Conservation (phyloP, 2,113 vertebrate genomes). For the Psittacula cyanocephala region DNA sequence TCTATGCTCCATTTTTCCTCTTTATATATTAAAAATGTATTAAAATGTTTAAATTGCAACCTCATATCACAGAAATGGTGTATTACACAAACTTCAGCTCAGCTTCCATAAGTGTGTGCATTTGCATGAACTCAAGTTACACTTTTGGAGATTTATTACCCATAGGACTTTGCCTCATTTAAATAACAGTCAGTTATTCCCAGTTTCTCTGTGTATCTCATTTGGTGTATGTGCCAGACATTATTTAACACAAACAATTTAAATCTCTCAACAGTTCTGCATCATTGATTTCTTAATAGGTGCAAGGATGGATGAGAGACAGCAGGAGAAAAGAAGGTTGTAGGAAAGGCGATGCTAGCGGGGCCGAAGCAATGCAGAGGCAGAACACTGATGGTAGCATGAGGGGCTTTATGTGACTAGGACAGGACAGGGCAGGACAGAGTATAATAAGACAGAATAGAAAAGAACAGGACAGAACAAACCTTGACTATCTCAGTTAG, state of each 20-base stretch:
- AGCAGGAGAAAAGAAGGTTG: background rate
- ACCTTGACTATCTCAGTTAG: background rate
- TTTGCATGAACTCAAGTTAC: background rate
- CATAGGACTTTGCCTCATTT: background rate
- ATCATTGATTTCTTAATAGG: slow-evolving; percentile 21
- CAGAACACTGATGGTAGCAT: background rate
- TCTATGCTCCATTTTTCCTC: background rate
- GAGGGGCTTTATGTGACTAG: background rate
- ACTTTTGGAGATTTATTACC: background rate
- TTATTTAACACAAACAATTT: slow-evolving; percentile 23
- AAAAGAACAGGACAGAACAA: background rate
- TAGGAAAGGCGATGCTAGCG: rapidly evolving
- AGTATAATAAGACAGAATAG: background rate
- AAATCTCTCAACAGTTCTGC: background rate
- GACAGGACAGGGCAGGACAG: background rate
- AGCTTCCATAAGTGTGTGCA: background rate
- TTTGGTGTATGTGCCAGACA: background rate
- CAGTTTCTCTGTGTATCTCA: background rate
- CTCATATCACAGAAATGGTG: background rate
- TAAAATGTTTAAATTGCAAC: background rate
- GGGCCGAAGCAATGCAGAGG: rapidly evolving
- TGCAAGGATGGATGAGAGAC: background rate
- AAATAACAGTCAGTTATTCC: background rate
- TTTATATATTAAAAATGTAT: background rate
- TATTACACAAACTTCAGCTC: background rate